Conservation (phyloP, 2,888 invertebrate genomes). For the Monopis laevigella region DNA sequence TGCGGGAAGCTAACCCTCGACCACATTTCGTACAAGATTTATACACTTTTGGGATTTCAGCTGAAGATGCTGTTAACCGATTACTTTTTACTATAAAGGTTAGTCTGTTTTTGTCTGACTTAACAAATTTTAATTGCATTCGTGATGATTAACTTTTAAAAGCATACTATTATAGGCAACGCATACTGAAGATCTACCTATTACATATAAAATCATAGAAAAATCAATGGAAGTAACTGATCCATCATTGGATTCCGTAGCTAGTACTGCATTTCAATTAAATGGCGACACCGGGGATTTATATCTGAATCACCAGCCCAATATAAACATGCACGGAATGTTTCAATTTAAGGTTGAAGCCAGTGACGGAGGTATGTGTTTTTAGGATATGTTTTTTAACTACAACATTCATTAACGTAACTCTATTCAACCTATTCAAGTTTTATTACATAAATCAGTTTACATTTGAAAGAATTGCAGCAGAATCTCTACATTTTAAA, state of each 20-base stretch:
- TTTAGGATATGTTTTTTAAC: too few relatives aligned
- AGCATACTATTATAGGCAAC: too few relatives aligned
- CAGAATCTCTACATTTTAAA: too few relatives aligned
- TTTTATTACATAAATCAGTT: background rate
- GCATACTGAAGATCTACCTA: constrained; percentile 57
- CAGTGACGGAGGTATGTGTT: constrained; percentile 55
- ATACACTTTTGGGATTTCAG: constrained; percentile 63
- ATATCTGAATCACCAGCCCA: constrained; percentile 56
- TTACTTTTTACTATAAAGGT: constrained; percentile 58
- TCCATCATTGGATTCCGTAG: constrained; percentile 41
- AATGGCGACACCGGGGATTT: constrained; percentile 50
- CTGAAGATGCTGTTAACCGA: constrained; percentile 45
- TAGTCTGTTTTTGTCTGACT: too few relatives aligned
- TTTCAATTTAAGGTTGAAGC: constrained; percentile 67
- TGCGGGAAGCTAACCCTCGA: constrained; percentile 69
- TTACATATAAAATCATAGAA: constrained; percentile 46
- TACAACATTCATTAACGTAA: too few relatives aligned
- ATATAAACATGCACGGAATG: constrained; percentile 67
- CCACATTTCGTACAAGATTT: constrained; percentile 57
- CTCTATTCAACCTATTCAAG: background rate
- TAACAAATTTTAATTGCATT: too few relatives aligned
- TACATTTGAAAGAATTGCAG: background rate
- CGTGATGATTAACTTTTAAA: too few relatives aligned
- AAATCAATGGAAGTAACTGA: constrained; percentile 42
- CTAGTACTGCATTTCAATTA: constrained; percentile 44